Conservation (phyloP, 2,888 invertebrate species). For the Osedax fenrisi region DNA sequence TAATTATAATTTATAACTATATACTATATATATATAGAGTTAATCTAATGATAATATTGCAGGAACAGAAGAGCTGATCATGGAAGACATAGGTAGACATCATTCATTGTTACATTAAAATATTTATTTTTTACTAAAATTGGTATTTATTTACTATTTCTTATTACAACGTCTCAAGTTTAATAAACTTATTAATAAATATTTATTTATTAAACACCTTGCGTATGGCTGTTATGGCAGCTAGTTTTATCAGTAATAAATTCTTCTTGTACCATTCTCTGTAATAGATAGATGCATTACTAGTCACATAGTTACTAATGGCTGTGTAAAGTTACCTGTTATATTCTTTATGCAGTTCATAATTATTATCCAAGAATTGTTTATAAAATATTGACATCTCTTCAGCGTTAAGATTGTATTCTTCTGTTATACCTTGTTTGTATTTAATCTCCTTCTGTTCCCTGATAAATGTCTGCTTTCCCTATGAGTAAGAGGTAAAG, state of each 20-base stretch:
- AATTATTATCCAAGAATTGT: constrained; percentile 69
- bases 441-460: neutral
- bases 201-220: neutral
- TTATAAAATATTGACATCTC: constrained; percentile 73
- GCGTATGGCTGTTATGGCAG: neutral
- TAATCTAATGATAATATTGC: neutral
- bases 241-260: neutral
- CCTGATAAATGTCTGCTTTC: neutral
- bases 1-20: too few species aligned
- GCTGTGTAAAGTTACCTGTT: constrained; percentile 52
- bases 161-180: neutral
- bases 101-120: neutral
- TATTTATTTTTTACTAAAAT: neutral
- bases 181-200: neutral
- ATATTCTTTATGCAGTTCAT: constrained; percentile 63
- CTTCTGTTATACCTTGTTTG: neutral
- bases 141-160: neutral
- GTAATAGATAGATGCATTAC: too few species aligned
- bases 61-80: neutral
- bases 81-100: neutral
- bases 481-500: too few species aligned
- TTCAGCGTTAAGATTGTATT: constrained; percentile 37
- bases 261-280: neutral
- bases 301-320: too few species aligned
- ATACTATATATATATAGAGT: too few species aligned